Base-by-base conservation (phyloP, 1,140 invertebrate species). In the Drosophila punjabiensis region DNA sequence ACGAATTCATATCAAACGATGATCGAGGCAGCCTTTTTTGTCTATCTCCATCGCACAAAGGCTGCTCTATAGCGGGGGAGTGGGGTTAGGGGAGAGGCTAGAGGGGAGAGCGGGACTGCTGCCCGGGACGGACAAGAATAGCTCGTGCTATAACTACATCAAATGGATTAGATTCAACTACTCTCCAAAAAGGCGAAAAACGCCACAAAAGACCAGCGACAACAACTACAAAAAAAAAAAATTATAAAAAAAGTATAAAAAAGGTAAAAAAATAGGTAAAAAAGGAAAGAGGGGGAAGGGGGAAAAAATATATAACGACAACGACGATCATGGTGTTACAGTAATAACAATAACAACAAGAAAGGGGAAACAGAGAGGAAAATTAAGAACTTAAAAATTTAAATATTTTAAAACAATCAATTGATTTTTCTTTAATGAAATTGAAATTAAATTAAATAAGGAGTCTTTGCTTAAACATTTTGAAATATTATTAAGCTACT, bases 1-100 rank as follows among this genome's bases (percentile, higher is more conserved):
- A 87, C 87, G 88, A 91, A 91, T 91, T 91, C 88, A 86, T 90
- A 91, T 90, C 87, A 90, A 90, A 90, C 87, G 87, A 90, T 91
- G 87, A 91, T 91, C 82, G 88, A 83, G 82, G 81, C 87, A 87
- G 83, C 82, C 87, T 86, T 84, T 89, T 77, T 82, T 77, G 52
- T 83, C 76, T 87, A 86, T 68, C 80, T 67, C 62, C 66, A 75
- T 82, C 53, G n/a, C n/a, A 68, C 76, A 77, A 68, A 77, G 18
- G 69, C 33, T 32, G 41, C 24, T 24, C 28, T 28, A 50, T 10
- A 18, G 45, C 18, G 39, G 7, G 14, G 9, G 47, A 47, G 45
- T 45, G 43, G 10, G 43, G 43, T 2, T 3, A 0, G 0, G 14
- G 28, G 30, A 37, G 18, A 33, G 33, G n/a, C n/a, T n/a, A n/a